A percentile compares a stretch with the other conserved stretches of the same genome.
Conservation (phyloP, 2,113 vertebrate genomes). For the Tragelaphus buxtoni region DNA sequence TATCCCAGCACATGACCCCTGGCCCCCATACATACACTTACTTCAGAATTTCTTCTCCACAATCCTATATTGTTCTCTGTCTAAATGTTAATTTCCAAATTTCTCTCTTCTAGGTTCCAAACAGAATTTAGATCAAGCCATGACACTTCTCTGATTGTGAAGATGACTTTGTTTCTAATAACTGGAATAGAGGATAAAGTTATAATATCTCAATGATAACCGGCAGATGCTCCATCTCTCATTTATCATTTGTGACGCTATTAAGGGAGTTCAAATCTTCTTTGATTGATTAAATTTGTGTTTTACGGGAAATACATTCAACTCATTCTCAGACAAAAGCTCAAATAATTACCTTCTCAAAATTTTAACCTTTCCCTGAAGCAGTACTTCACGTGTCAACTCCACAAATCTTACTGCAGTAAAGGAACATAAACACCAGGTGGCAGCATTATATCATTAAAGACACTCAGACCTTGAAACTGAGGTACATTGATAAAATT, state of each 20-base stretch:
- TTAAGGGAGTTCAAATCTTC: neutral
- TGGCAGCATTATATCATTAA: constrained; percentile 65
- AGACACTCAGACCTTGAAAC: neutral
- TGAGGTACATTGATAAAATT: neutral
- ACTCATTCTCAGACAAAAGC: constrained; percentile 1
- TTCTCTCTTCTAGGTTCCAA: neutral
- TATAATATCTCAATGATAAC: neutral
- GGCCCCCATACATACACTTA: neutral
- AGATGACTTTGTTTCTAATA: neutral
- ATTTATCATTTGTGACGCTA: neutral
- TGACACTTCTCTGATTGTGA: neutral
- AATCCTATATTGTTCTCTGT: neutral
- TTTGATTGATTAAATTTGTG: neutral
- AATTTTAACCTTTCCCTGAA: neutral
- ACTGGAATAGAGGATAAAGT: neutral
- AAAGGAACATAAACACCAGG: neutral
- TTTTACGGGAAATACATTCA: neutral
- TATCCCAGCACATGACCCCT: no score
- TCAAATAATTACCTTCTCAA: neutral
- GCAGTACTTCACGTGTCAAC: neutral
- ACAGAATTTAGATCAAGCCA: neutral
- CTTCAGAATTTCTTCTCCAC: neutral
- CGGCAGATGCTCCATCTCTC: neutral
- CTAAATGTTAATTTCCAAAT: neutral
- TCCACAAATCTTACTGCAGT: constrained; percentile 22